Base-by-base conservation (phyloP, 2,113 vertebrate genomes). In the Holacanthus passer region DNA sequence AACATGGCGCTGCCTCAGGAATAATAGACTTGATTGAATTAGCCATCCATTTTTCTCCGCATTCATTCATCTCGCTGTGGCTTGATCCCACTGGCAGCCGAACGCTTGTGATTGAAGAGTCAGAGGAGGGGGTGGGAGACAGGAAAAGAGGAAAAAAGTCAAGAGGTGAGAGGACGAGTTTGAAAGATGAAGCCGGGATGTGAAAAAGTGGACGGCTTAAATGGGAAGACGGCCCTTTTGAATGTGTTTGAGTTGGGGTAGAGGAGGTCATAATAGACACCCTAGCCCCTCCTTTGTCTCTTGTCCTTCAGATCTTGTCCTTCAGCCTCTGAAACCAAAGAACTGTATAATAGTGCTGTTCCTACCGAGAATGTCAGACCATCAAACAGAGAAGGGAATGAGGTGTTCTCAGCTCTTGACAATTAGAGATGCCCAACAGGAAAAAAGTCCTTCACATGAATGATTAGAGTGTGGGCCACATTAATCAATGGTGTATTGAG, bases 11-110 rank as follows among this genome's bases (percentile, higher is more conserved):
- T 79, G 89, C 91, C 88, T 92, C 73, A 81, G 88, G 85, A 94
- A 95, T 88, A 95, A 95, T 88, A 90, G 87, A 85, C 89, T 90
- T 90, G 92, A 91, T 90, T 90, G 89, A 92, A 94, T 96, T 93
- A 92, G 84, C 87, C 87, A 82, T 89, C 92, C 90, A 81, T 93
- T 94, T 91, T 92, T 91, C 78, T 71, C 69, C 56, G 70, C 56
- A 14, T 86, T 93, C 79, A 82, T 92, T 88, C 93, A 93, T 91
- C 91, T 95, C 79, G 17, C 79, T 66, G 73, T 83, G 90, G 87
- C 84, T 92, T 89, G 89, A 95, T 92, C 93, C 92, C 85, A 85
- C 90, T 81, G 89, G 87, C 84, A 94, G 91, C 85, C 83, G 86
- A 86, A 92, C 66, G 69, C 60, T 68, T 50, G 84, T 85, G 80